Evolutionary conservation across 2,113 vertebrate genomes (phyloP).

Genomic region (Leucopsar rothschildi): DNA sequence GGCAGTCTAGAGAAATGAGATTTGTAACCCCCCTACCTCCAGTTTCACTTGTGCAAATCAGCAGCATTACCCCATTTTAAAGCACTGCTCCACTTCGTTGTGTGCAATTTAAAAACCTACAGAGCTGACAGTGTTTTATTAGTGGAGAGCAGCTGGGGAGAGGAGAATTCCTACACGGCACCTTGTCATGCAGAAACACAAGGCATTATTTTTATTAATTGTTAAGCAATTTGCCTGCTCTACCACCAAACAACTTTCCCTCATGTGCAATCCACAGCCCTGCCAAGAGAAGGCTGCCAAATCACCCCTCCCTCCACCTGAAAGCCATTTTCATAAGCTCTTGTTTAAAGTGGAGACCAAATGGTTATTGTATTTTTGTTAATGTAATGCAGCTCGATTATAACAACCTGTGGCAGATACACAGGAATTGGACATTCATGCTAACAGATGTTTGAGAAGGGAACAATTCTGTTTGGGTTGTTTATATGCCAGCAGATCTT

Average conservation of each 20-base stretch:
- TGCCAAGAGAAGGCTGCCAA: conserved; percentile 30
- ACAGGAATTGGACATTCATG: conserved; percentile 19
- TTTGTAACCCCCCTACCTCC: neutral
- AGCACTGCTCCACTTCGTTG: neutral
- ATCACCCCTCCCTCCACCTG: conserved; percentile 39
- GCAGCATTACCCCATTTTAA: neutral
- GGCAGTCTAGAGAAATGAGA: neutral
- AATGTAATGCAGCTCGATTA: conserved; percentile 25
- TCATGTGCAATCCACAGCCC: neutral
- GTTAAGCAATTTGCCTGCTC: conserved; percentile 39
- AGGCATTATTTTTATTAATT: conserved; percentile 52
- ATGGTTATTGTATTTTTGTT: conserved; percentile 43
- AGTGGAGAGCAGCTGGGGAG: conserved; percentile 13
- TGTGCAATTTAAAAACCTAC: neutral
- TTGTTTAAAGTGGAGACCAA: conserved; percentile 41
- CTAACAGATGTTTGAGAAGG: conserved; percentile 68
- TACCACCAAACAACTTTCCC: conserved; percentile 51
- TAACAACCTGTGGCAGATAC: conserved; percentile 58
- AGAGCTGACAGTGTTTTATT: neutral
- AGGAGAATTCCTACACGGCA: neutral
- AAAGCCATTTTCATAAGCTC: conserved; percentile 32
- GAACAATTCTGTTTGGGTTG: conserved; percentile 71
- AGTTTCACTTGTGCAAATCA: neutral
- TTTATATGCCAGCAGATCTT: conserved; percentile 64
- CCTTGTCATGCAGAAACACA: neutral